Base-by-base conservation (phyloP, 2,113 vertebrate species). In the Podarcis muralis region DNA sequence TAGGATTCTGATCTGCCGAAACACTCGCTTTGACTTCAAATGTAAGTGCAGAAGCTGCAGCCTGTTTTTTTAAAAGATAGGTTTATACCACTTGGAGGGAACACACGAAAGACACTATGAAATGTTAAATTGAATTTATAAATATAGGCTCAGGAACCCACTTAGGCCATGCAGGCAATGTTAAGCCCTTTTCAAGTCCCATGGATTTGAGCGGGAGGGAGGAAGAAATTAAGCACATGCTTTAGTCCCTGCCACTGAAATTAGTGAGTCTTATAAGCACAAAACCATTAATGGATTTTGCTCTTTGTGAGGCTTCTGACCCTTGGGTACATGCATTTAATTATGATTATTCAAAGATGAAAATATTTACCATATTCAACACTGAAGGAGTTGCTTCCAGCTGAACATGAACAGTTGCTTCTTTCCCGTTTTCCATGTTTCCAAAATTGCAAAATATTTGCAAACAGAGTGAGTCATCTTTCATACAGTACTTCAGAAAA, bases 371-470 rank as follows among this genome's bases (percentile, higher is more conserved):
- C 95, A 96, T 96, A 93, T 97, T 97, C 79, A 98, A 91, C 75
- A 99, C 95, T 0, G 93, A 92, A 43, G 98, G 98, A 90, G 98
- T 98, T 66, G 98, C 97, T 93, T 97, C 98, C 83, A 98, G 89
- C 9, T 98, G 96, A 90, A 99, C 85, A 4, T 97, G 96, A 86
- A 99, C 90, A 13, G 94, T 97, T 22, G 94, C 97, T 87, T 98
- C 98, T 93, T 96, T 98, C 30, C 98, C 98, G 32, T 93, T 96
- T 83, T 99, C 98, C 97, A 99, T 94, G 90, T 97, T 97, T 79
- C 98, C 98, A 13, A 99, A 97, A 80, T 93, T 95, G 95, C 99
- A 99, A 71, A 96, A 66, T 91, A 99, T 92, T 81, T 84, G 94
- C 94, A 98, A 97, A 93, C 99, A 99, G 57, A 97, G 83, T 22